A percentile compares a stretch with the other conserved stretches of the same genome.
Evolutionary conservation across 2,888 invertebrate species (phyloP).

Genomic region (Noctua janthina): DNA sequence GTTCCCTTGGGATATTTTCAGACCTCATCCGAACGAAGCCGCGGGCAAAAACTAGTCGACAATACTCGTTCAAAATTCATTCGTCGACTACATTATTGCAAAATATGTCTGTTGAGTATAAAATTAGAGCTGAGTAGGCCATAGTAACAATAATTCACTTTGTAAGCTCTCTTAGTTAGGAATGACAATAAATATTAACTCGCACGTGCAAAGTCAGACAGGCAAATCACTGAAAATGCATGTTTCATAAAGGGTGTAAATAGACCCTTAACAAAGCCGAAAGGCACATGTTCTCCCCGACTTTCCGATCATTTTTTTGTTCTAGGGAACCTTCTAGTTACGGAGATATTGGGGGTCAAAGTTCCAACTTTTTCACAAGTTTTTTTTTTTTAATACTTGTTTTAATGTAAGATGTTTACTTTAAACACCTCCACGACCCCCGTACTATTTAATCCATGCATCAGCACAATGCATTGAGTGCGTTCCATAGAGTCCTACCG

Average conservation of each 20-base stretch:
- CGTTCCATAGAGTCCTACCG: too few species aligned
- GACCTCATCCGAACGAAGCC: neutral
- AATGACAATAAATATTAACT: neutral
- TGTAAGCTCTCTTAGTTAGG: conserved; percentile 1
- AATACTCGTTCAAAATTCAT: neutral
- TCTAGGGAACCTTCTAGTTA: too few species aligned
- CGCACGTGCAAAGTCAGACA: neutral
- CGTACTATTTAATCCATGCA: too few species aligned
- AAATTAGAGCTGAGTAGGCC: neutral
- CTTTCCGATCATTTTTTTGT: too few species aligned
- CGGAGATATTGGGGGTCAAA: too few species aligned
- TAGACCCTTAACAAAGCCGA: too few species aligned
- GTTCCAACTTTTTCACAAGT: too few species aligned
- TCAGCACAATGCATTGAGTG: too few species aligned
- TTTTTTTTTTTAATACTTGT: too few species aligned
- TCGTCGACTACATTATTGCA: neutral
- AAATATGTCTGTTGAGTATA: neutral
- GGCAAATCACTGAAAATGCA: conserved; percentile 23
- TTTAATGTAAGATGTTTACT: too few species aligned
- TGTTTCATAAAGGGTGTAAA: neutral
- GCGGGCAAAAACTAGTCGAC: neutral
- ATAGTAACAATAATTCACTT: conserved; percentile 12
- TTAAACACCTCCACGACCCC: too few species aligned
- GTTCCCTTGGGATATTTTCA: neutral
- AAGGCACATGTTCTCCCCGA: too few species aligned